A percentile compares a stretch with the other conserved stretches of the same genome.
Conservation (phyloP, 2,113 vertebrate species). For the Nothoprocta pentlandii region DNA sequence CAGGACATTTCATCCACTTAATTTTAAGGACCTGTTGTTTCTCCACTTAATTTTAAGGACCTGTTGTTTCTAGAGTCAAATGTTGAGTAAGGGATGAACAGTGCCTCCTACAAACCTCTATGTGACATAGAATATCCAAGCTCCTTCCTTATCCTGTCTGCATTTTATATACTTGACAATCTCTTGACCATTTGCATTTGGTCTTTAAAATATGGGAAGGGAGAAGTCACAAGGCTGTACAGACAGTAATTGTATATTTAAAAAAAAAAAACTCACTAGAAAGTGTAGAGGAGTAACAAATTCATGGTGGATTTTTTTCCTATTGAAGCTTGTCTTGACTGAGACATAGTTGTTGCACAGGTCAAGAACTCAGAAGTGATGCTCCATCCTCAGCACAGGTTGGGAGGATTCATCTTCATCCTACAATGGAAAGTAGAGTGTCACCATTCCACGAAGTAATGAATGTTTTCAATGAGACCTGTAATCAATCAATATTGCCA, state of each 20-base stretch:
- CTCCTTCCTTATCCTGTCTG: background rate
- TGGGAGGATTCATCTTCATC: background rate
- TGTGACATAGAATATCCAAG: background rate
- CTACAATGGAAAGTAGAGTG: background rate
- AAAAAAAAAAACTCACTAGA: background rate
- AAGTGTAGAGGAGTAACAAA: background rate
- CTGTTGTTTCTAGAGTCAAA: background rate
- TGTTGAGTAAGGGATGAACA: background rate
- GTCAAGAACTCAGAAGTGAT: background rate
- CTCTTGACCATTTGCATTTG: background rate
- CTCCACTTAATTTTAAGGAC: background rate
- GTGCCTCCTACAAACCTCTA: background rate
- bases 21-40: background rate
- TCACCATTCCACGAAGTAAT: background rate
- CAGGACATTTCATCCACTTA: background rate
- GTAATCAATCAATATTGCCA: background rate
- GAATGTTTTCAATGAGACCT: background rate
- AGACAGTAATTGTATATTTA: background rate
- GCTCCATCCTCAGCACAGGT: background rate
- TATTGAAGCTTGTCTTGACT: background rate
- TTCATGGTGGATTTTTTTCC: background rate
- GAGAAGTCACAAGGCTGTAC: background rate
- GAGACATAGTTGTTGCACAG: background rate
- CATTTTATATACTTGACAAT: accelerated
- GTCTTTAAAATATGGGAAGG: background rate